Conservation (phyloP, 2,888 invertebrate species). For the Platycheirus rosarum region DNA sequence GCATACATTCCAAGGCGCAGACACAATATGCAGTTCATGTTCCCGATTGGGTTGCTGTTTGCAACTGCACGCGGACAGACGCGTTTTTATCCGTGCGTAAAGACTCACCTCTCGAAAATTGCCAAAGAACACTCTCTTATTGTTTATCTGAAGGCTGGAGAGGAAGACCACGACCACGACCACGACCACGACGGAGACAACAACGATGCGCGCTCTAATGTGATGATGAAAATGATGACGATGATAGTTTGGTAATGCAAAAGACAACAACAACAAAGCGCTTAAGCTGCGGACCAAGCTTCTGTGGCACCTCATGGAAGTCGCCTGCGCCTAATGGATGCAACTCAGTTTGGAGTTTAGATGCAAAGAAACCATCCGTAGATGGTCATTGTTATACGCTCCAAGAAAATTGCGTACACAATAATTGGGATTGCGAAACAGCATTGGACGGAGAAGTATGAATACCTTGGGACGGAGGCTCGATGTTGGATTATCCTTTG, state of each 20-base stretch:
- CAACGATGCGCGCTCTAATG: constrained; percentile 60
- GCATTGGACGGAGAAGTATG: background rate
- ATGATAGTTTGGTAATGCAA: constrained; percentile 52
- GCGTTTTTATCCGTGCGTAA: constrained; percentile 70
- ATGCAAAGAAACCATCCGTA: constrained; percentile 71
- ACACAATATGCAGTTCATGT: constrained; percentile 53
- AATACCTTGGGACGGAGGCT: background rate
- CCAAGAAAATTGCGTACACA: constrained; percentile 73
- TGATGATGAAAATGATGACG: constrained; percentile 73
- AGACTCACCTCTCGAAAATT: constrained; percentile 69
- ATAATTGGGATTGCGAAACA: constrained; percentile 69
- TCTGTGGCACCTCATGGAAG: constrained; percentile 57
- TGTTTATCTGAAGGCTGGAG: constrained; percentile 28
- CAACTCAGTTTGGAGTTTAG: constrained; percentile 53
- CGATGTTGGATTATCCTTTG: constrained; percentile 68
- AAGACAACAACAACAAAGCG: constrained; percentile 46
- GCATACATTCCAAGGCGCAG: constrained; percentile 69
- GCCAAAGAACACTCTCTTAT: constrained; percentile 53
- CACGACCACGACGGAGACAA: constrained; percentile 2
- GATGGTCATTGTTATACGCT: constrained; percentile 76
- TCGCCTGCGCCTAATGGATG: constrained; percentile 61
- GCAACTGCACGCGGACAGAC: constrained; percentile 19
- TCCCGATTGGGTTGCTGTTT: constrained; percentile 54
- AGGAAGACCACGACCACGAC: constrained; percentile 15
- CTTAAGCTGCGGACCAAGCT: constrained; percentile 45